Evolutionary conservation across 2,113 vertebrate genomes (phyloP).

Genomic region (Otocyon megalotis): DNA sequence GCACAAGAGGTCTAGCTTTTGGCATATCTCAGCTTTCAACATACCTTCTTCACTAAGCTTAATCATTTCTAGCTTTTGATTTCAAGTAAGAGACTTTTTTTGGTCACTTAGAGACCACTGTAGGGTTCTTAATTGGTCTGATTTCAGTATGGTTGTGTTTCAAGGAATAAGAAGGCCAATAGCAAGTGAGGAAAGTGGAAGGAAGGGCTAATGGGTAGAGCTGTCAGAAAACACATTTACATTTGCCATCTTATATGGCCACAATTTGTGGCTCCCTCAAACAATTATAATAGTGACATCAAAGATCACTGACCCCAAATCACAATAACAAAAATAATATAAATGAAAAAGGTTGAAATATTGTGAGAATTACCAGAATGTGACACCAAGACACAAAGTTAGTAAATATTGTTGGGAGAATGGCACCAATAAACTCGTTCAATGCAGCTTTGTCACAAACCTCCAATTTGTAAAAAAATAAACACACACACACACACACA

Average conservation of each 20-base stretch:
- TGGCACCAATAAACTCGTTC: neutral
- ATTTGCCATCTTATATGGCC: neutral
- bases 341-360: neutral
- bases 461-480: neutral
- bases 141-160: neutral
- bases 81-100: neutral
- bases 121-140: neutral
- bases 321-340: neutral
- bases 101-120: neutral
- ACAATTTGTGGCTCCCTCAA: neutral
- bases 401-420: neutral
- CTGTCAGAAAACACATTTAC: neutral
- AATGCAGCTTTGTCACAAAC: neutral
- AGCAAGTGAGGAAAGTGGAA: neutral
- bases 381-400: neutral
- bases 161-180: neutral
- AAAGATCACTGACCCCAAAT: neutral
- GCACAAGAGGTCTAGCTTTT: neutral
- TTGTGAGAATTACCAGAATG: neutral
- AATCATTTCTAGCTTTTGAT: neutral
- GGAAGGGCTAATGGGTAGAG: neutral
- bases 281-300: neutral
- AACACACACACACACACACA: neutral
- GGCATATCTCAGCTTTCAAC: neutral
- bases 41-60: neutral